Evolutionary conservation across 2,797 vertebrate genomes (phyloP).

Genomic region (Tympanoctomys barrerae): DNA sequence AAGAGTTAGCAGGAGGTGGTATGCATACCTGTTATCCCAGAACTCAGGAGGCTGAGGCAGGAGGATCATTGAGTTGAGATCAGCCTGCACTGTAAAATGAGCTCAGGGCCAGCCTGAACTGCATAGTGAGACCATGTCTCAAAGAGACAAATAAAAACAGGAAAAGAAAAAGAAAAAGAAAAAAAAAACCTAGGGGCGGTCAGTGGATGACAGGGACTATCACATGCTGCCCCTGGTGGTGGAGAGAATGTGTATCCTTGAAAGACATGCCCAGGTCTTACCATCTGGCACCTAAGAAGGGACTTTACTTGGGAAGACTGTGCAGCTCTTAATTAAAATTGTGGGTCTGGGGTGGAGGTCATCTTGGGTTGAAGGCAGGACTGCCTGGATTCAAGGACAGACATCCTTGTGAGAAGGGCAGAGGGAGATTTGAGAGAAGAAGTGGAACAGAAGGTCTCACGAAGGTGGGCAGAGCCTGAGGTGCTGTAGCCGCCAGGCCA

Average conservation of each 20-base stretch:
- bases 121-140: too few species aligned
- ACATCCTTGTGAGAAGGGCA: neutral
- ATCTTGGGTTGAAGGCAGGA: neutral
- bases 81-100: too few species aligned
- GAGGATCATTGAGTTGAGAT: too few species aligned
- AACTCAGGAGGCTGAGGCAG: too few species aligned
- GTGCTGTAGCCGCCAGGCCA: neutral
- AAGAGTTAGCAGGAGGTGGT: neutral
- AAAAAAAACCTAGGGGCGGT: neutral
- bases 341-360: neutral
- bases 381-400: neutral
- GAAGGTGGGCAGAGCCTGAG: too few species aligned
- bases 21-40: too few species aligned
- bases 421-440: neutral
- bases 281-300: neutral
- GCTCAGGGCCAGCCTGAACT: too few species aligned
- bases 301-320: neutral
- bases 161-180: too few species aligned
- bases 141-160: too few species aligned
- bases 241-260: neutral
- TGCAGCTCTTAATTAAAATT: neutral
- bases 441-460: neutral
- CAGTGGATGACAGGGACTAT: neutral
- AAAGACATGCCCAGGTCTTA: neutral
- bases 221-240: rapidly evolving